Conservation (phyloP, 1,140 invertebrate species). For the Wasmannia auropunctata region DNA sequence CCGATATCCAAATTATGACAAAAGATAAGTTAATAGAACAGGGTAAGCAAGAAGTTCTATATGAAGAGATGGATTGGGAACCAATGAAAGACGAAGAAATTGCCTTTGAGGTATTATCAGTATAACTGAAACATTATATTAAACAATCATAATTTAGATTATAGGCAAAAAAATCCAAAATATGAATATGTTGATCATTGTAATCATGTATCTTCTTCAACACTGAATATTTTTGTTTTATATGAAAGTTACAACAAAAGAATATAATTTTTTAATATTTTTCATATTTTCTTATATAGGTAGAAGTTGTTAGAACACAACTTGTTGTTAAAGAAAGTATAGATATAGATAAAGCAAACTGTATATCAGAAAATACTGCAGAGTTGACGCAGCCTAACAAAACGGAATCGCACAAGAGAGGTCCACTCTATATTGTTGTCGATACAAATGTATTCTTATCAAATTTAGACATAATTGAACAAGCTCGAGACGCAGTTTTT, state of each 20-base stretch:
- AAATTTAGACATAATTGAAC: constrained; percentile 75
- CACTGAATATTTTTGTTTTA: constrained; percentile 35
- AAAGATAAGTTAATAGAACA: constrained; percentile 26
- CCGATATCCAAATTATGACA: not conserved
- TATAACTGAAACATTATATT: constrained; percentile 19
- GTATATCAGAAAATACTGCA: constrained; percentile 60
- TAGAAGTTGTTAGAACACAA: constrained; percentile 77
- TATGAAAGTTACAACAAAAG: not conserved
- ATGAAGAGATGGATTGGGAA: constrained; percentile 84
- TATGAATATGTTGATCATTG: not conserved
- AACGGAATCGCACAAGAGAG: constrained; percentile 42
- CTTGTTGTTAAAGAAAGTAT: constrained; percentile 63
- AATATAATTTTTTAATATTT: constrained; percentile 3
- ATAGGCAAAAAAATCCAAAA: not conserved
- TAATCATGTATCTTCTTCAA: not conserved
- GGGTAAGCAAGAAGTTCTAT: constrained; percentile 1
- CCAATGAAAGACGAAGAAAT: constrained; percentile 81
- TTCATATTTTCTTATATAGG: constrained; percentile 59
- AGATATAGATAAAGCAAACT: not conserved
- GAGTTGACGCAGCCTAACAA: constrained; percentile 9
- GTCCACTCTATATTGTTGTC: constrained; percentile 79
- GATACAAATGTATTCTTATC: constrained; percentile 84
- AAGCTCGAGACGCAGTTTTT: constrained; percentile 74
- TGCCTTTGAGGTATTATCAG: constrained; percentile 72
- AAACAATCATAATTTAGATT: not conserved